Evolutionary conservation across 2,113 vertebrate species (phyloP).

Genomic region (Fulica atra): DNA sequence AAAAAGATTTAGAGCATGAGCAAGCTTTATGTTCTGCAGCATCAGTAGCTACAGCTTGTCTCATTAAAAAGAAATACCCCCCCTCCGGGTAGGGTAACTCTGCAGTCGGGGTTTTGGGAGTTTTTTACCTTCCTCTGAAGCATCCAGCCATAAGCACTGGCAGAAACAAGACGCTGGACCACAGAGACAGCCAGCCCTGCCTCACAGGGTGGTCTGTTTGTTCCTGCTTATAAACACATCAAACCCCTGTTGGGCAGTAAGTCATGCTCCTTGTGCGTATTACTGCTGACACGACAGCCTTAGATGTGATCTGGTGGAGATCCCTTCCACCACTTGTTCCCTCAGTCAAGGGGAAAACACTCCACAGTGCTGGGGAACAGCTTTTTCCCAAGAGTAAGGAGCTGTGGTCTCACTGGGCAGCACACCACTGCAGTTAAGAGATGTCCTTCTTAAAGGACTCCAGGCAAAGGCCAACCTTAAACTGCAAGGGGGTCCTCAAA

Average conservation of each 20-base stretch:
- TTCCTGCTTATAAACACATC: neutral
- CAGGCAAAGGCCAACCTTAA: neutral
- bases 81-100: neutral
- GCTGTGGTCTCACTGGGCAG: rapidly evolving
- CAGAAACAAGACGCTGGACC: conserved; percentile 35
- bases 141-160: conserved; percentile 43
- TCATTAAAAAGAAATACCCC: neutral
- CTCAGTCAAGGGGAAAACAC: neutral
- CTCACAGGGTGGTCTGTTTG: rapidly evolving
- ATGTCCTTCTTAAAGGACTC: neutral
- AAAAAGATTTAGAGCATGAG: neutral
- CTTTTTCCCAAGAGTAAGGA: neutral
- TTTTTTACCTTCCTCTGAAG: conserved; percentile 65
- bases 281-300: neutral
- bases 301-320: neutral
- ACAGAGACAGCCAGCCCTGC: neutral
- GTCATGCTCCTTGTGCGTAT: neutral
- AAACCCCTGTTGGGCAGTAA: neutral
- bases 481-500: neutral
- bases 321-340: neutral
- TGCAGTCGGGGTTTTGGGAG: neutral
- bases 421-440: neutral
- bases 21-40: neutral
- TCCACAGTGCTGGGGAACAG: neutral
- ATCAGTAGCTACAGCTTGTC: neutral